Conservation (phyloP, 2,797 vertebrate species). For the Steatocranus sp. region DNA sequence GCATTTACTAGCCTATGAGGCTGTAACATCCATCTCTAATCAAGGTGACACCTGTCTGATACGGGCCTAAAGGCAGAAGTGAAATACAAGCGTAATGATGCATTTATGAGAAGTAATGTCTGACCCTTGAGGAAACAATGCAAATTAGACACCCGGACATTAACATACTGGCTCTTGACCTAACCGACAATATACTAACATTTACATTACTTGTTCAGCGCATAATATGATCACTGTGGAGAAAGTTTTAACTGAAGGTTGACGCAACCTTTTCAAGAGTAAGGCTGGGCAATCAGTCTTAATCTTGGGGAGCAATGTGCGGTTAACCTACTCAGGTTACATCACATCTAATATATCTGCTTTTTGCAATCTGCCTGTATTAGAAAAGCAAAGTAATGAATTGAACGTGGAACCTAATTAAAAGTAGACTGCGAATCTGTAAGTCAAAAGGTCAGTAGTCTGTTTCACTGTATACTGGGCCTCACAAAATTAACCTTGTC, state of each 20-base stretch:
- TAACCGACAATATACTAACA: constrained; percentile 27
- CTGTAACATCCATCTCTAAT: constrained; percentile 26
- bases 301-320: constrained; percentile 54
- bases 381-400: constrained; percentile 62
- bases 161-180: constrained; percentile 52
- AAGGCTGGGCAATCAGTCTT: constrained; percentile 67
- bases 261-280: constrained; percentile 67
- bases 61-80: constrained; percentile 45
- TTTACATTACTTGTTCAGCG: constrained; percentile 17
- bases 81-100: constrained; percentile 66
- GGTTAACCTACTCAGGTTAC: constrained; percentile 70
- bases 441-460: constrained; percentile 58
- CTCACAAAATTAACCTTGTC: constrained; percentile 68
- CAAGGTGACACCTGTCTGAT: constrained; percentile 47
- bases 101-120: constrained; percentile 64
- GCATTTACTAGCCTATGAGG: neutral
- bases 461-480: constrained; percentile 38
- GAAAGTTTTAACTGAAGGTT: constrained; percentile 68
- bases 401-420: constrained; percentile 54
- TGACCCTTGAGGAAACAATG: constrained; percentile 59
- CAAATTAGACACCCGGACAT: constrained; percentile 57
- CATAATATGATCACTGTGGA: constrained; percentile 22
- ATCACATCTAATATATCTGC: constrained; percentile 58
- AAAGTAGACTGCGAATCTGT: constrained; percentile 51
- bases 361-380: constrained; percentile 35